These are phyloP conservation scores for Pseudococcus jackbeardsleyi DNA, from an alignment of 2,888 invertebrate species.

Conservation along the genomic window DNA sequence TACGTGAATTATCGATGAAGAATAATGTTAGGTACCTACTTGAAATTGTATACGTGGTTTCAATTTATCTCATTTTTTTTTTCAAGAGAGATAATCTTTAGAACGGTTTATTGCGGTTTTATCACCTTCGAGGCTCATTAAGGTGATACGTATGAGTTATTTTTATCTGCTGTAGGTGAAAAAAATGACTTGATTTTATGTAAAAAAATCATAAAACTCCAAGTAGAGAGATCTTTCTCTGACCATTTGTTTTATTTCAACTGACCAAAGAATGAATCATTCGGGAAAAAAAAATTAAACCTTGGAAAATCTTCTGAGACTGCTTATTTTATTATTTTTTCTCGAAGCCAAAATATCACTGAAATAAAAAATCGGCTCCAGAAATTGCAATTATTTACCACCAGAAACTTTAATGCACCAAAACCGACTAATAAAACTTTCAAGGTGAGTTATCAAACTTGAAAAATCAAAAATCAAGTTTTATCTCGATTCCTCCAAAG, in stretches of 20 bases:
- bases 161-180: not conserved
- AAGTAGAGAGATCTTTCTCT: not conserved
- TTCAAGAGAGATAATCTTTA: not conserved
- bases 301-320: no score
- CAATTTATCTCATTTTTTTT: not conserved
- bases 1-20: not conserved
- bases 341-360: no score
- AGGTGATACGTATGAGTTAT: not conserved
- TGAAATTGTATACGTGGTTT: not conserved
- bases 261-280: not conserved
- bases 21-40: not conserved
- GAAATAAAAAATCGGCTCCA: no score
- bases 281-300: no score
- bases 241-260: not conserved
- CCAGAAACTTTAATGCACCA: not conserved
- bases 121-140: not conserved
- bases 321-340: no score
- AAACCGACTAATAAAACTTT: not conserved
- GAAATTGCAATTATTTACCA: no score
- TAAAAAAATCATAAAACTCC: not conserved
- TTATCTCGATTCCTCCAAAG: not conserved
- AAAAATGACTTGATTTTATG: not conserved
- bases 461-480: not conserved
- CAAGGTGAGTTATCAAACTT: not conserved
- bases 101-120: constrained; percentile 1